Base-by-base conservation (phyloP, 2,113 vertebrate species). In the Limanda limanda region DNA sequence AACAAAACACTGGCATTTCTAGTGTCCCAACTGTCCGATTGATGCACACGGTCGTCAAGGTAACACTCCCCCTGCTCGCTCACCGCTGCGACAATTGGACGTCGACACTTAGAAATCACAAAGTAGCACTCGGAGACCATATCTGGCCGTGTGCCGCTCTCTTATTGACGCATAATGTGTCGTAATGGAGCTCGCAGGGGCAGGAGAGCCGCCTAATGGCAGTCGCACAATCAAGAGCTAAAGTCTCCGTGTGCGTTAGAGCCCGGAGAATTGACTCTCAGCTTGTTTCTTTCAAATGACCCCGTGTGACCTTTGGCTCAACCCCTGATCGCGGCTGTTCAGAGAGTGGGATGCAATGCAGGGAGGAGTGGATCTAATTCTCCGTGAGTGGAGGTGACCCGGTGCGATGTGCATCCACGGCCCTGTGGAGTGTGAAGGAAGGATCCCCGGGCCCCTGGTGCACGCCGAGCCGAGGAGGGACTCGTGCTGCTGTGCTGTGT, bases 31-130 rank as follows among this genome's bases (percentile, higher is more conserved):
- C 54, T 63, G 67, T 78, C 56, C 58, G 57, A 59, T 82, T 86
- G 76, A 78, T 74, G 78, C 74, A 59, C 81, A 57, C 60, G 73
- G 86, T 90, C 78, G 83, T 73, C 88, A 84, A 23, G 75, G 88
- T 78, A 91, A 84, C 85, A 27, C 61, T 68, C 63, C 40, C 51
- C 71, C 72, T 82, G 52, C 65, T 71, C 15, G 20, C 69, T 62
- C 64, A 58, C 63, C 45, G 67, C 64, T 59, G 47, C 27, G 54
- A 79, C 37, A 31, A 84, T 85, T 17, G 55, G 74, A 71, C 35
- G 59, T 80, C 52, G 63, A 79, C 71, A 76, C 72, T 76, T 70
- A 37, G 20, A 73, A 83, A 86, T 82, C 66, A 63, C 64, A 72
- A 77, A 83, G 86, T 55, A 56, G 81, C 76, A 78, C 84, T 88